phyloP scores from a whole-genome alignment of 2,797 vertebrate species.

The Platalea minor region DNA sequence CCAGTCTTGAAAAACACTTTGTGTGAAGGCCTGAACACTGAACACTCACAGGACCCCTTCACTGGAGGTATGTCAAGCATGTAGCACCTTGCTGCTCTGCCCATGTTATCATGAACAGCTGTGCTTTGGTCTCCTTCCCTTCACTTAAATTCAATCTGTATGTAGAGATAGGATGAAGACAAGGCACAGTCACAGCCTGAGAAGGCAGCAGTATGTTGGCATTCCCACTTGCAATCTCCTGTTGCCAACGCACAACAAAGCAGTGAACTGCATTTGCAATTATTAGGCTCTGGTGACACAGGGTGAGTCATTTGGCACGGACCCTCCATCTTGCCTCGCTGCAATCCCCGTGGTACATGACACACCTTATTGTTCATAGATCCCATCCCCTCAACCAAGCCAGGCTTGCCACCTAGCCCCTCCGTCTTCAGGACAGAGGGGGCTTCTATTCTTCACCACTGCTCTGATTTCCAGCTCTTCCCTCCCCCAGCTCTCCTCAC shows the following conservation, averaged over 20 bases:
- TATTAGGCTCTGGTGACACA: neutral
- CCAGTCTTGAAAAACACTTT: neutral
- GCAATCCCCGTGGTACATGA: neutral
- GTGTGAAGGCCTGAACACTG: neutral
- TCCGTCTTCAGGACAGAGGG: rapidly evolving
- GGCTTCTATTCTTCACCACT: neutral
- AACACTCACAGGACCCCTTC: neutral
- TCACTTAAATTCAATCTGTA: neutral
- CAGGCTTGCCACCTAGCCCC: neutral
- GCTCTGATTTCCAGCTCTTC: neutral
- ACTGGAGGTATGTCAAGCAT: neutral
- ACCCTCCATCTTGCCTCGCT: neutral
- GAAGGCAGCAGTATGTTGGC: neutral
- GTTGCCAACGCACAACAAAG: neutral
- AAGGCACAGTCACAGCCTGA: neutral
- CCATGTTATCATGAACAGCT: rapidly evolving
- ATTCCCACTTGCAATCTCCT: neutral
- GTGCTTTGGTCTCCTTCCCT: neutral
- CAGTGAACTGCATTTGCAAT: neutral
- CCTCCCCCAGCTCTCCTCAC: neutral
- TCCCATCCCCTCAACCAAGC: neutral
- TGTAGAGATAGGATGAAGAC: neutral
- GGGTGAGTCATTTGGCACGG: rapidly evolving
- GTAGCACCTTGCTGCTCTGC: neutral
- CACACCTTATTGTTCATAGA: neutral